These are phyloP conservation scores for Myotis pilosus DNA, from an alignment of 2,797 vertebrate species.

Conservation along the genomic window DNA sequence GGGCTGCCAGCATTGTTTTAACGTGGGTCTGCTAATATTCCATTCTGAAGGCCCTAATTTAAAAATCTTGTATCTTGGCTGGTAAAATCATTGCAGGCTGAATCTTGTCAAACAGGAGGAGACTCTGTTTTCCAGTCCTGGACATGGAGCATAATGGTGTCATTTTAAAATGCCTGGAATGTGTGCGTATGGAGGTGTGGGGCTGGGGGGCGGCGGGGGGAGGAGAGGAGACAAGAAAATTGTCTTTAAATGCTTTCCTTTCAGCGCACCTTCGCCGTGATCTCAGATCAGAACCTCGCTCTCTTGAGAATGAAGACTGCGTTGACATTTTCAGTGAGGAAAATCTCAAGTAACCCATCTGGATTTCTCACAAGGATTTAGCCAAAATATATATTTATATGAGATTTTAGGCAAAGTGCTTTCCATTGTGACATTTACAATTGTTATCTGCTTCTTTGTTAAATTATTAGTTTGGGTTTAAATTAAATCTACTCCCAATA, in stretches of 20 bases:
- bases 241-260: conserved; percentile 42
- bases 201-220: not conserved
- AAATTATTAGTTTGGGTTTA: conserved; percentile 54
- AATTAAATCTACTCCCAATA: conserved; percentile 47
- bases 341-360: conserved; percentile 49
- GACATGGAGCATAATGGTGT: conserved; percentile 45
- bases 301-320: conserved; percentile 51
- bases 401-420: conserved; percentile 44
- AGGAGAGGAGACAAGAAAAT: conserved; percentile 42
- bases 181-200: not conserved
- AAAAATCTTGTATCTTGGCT: conserved; percentile 73
- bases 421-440: conserved; percentile 51
- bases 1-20: conserved; percentile 44
- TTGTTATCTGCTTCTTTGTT: conserved; percentile 29
- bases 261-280: conserved; percentile 37
- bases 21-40: conserved; percentile 60
- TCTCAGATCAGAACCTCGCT: conserved; percentile 50
- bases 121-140: conserved; percentile 62
- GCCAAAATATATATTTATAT: conserved; percentile 52
- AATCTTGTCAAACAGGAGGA: conserved; percentile 68
- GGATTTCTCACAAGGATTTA: conserved; percentile 59
- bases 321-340: conserved; percentile 58
- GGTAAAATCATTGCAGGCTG: conserved; percentile 70
- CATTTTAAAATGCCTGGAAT: conserved; percentile 58
- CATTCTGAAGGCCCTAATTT: conserved; percentile 66